Base-by-base conservation (phyloP, 2,113 vertebrate genomes). In the Scophthalmus maximus region DNA sequence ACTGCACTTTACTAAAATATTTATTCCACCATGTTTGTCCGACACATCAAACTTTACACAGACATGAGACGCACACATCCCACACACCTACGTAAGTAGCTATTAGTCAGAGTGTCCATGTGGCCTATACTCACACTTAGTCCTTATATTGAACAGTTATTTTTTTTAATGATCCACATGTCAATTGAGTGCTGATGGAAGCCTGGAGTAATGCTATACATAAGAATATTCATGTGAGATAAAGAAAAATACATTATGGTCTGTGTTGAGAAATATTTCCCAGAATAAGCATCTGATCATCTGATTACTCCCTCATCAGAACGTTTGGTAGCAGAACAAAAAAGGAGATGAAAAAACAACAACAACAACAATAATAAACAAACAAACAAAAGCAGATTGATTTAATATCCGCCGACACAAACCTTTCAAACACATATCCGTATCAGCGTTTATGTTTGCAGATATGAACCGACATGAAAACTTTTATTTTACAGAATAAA, bases 1-100 rank as follows among this genome's bases (percentile, higher is more conserved):
- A 7, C 30, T 34, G 34, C 51, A 62, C 36, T n/a, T 27, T 22
- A 38, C 23, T 10, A n/a, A 34, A 58, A 63, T 52, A 51, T 68
- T 49, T 61, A 49, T 66, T 49, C 29, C 30, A 4, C 20, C 5
- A 2, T 26, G 25, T 12, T 32, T 58, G 38, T 38, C 8, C 18
- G 36, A 3, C 50, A 49, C 15, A 17, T 25, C 44, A 59, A 12
- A 34, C 22, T 42, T 34, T 4, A 51, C 20, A 42, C 20, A 42
- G 5, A 55, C 49, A 20, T 11, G 6, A 42, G 14, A 5, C 23
- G n/a, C 15, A 60, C 36, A 78, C 29, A 36, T 18, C 36, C 34
- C 17, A 44, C 22, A 5, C n/a, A 52, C 29, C 38, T 20, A 59
- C 12, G 7, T 30, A 51, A 5, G 23, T 10, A 38, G 12, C 30